Evolutionary conservation across 1,140 invertebrate genomes (phyloP).

Genomic region (Marisa cornuarietis): DNA sequence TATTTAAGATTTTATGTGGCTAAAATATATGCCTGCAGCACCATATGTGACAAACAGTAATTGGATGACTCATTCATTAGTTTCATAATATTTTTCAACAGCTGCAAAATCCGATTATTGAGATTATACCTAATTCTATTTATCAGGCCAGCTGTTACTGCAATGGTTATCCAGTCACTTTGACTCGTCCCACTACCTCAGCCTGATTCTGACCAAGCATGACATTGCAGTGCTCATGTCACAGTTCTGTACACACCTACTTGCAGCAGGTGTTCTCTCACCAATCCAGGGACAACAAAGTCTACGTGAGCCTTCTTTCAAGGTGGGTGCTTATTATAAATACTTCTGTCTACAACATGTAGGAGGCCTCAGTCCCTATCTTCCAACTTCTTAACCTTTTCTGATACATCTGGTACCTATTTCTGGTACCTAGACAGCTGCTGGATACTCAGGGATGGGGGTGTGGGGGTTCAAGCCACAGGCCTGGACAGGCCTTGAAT

Average conservation of each 20-base stretch:
- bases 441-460: no score
- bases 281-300: slow-evolving; percentile 72
- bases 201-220: slow-evolving; percentile 72
- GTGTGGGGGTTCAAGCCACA: no score
- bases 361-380: no score
- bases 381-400: neutral
- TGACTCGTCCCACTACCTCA: slow-evolving; percentile 74
- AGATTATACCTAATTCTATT: no score
- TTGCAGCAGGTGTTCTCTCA: slow-evolving; percentile 85
- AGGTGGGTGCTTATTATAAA: slow-evolving; percentile 71
- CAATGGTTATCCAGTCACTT: slow-evolving; percentile 88
- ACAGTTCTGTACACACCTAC: slow-evolving; percentile 87
- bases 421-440: no score
- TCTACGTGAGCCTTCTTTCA: slow-evolving; percentile 75
- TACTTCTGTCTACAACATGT: neutral
- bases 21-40: neutral
- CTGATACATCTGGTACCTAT: no score
- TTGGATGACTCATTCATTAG: neutral
- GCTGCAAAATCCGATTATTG: no score
- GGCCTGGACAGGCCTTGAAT: no score
- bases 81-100: neutral
- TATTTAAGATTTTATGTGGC: slow-evolving; percentile 7
- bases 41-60: neutral
- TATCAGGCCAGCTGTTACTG: slow-evolving; percentile 86
- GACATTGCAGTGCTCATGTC: slow-evolving; percentile 80